phyloP scores from a whole-genome alignment of 1,140 invertebrate species.

The Drosophila pallidifrons region DNA sequence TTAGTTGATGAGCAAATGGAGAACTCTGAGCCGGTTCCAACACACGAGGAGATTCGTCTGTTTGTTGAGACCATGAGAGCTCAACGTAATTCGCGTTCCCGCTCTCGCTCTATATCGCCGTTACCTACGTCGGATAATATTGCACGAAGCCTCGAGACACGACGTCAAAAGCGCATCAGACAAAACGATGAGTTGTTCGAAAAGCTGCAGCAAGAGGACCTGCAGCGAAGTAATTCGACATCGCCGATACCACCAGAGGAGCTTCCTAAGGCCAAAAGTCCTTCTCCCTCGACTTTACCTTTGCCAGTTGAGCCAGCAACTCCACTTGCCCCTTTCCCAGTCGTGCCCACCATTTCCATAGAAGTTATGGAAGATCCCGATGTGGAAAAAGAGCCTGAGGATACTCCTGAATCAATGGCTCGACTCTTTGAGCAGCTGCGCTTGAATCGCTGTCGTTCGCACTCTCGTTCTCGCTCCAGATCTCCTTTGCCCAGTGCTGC shows the following conservation, averaged over 20 bases:
- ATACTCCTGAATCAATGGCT: conserved; percentile 68
- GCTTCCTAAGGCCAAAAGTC: too few species aligned
- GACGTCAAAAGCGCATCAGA: conserved; percentile 60
- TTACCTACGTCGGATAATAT: conserved; percentile 74
- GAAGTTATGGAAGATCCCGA: conserved; percentile 44
- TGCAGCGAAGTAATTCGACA: conserved; percentile 24
- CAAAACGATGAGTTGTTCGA: conserved; percentile 75
- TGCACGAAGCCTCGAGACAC: conserved; percentile 60
- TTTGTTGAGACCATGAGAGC: conserved; percentile 63
- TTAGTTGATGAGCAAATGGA: conserved; percentile 41
- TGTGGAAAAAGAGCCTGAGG: conserved; percentile 41
- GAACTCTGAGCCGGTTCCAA: conserved; percentile 17
- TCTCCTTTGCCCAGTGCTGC: conserved; percentile 65
- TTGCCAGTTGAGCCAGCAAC: background rate
- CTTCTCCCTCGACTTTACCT: background rate
- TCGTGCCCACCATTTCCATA: conserved; percentile 42
- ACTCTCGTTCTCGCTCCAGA: conserved; percentile 66
- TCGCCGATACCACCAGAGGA: background rate
- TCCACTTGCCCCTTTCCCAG: background rate
- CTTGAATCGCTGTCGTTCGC: conserved; percentile 63
- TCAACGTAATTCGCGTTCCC: conserved; percentile 53
- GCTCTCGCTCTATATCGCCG: conserved; percentile 68
- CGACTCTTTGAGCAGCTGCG: conserved; percentile 69
- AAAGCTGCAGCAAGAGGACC: conserved; percentile 46
- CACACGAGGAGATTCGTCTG: conserved; percentile 51